phyloP scores from a whole-genome alignment of 2,113 vertebrate species.

The Beaufortia kweichowensis region DNA sequence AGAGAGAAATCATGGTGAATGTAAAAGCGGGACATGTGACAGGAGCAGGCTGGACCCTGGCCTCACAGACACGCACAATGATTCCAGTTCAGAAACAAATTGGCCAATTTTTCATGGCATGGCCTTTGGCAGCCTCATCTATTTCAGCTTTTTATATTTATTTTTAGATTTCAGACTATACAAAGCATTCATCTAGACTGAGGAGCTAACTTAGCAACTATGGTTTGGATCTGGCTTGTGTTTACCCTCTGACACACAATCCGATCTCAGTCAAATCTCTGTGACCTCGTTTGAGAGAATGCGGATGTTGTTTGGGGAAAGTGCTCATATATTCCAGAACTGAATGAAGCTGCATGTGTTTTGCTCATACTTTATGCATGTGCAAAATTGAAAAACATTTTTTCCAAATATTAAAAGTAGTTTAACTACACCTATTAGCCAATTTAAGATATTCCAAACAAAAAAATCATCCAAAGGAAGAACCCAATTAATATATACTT shows the following conservation, averaged over 20 bases:
- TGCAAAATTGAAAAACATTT: too few species aligned
- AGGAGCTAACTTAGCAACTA: not conserved
- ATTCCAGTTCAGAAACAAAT: conserved; percentile 40
- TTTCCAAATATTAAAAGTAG: too few species aligned
- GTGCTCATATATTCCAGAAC: not conserved
- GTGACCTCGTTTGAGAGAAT: not conserved
- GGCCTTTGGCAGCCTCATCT: conserved; percentile 25
- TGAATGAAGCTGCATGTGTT: conserved; percentile 6
- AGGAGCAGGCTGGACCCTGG: not conserved
- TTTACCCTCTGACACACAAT: not conserved
- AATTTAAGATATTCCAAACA: too few species aligned
- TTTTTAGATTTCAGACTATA: conserved; percentile 37
- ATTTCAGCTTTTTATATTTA: conserved; percentile 35
- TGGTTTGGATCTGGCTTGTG: not conserved
- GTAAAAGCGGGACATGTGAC: conserved; percentile 19
- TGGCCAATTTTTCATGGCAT: conserved; percentile 39
- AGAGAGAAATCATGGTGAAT: conserved; percentile 4
- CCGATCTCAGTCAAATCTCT: not conserved
- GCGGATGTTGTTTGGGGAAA: conserved; percentile 13
- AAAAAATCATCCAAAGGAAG: too few species aligned
- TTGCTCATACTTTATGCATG: not conserved
- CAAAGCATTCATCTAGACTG: conserved; percentile 21
- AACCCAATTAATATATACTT: not conserved
- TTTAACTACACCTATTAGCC: too few species aligned
- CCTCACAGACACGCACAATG: conserved; percentile 30